A percentile compares a stretch with the other conserved stretches of the same genome.
Evolutionary conservation across 2,888 invertebrate species (phyloP).

Genomic region (Chalcis sispes): DNA sequence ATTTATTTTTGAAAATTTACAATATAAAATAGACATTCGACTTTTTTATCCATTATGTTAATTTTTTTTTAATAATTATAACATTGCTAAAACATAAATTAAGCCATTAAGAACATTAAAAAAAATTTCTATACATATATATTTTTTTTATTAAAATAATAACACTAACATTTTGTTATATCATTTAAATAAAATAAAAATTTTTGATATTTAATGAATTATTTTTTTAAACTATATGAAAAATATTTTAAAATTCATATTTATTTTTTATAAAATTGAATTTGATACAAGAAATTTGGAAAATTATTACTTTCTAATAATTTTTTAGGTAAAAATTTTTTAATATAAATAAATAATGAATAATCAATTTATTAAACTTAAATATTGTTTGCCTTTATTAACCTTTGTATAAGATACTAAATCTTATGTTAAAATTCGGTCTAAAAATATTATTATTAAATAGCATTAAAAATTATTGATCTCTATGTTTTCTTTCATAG

Average conservation of each 20-base stretch:
- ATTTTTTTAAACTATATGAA: too few relatives aligned
- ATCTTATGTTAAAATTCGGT: too few relatives aligned
- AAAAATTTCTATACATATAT: background rate
- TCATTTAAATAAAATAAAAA: conserved; percentile 10
- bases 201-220: too few relatives aligned
- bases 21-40: background rate
- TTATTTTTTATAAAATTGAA: background rate
- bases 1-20: background rate
- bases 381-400: too few relatives aligned
- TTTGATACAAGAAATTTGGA: background rate
- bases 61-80: background rate
- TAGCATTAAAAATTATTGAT: too few relatives aligned
- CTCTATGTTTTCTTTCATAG: too few relatives aligned
- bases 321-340: background rate
- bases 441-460: too few relatives aligned
- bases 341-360: too few relatives aligned
- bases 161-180: conserved; percentile 1
- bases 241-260: background rate
- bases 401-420: too few relatives aligned
- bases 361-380: too few relatives aligned
- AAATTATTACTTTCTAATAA: too few relatives aligned
- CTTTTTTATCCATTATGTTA: conserved; percentile 5
- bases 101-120: conserved; percentile 1
- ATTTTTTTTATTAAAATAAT: background rate
- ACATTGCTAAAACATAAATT: conserved; percentile 15